These are phyloP conservation scores for Raphicerus campestris DNA, from an alignment of 2,113 vertebrate genomes.

Conservation along the genomic window DNA sequence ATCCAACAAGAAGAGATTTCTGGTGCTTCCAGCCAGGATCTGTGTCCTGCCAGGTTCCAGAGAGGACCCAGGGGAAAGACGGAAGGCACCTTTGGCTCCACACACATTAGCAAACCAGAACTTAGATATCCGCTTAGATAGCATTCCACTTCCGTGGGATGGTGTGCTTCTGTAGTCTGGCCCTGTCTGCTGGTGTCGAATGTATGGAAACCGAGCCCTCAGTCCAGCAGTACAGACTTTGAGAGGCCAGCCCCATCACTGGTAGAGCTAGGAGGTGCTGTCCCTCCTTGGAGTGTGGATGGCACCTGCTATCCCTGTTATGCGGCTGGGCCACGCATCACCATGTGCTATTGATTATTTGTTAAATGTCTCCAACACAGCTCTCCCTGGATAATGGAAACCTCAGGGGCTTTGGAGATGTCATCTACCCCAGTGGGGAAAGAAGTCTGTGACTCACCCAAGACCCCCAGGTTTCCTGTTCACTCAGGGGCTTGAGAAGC, in stretches of 20 bases:
- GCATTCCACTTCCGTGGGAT: background rate
- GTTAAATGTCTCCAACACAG: background rate
- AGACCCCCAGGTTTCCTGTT: background rate
- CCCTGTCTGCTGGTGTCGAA: rapidly evolving
- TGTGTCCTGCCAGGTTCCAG: background rate
- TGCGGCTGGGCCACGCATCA: rapidly evolving
- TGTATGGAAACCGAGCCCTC: rapidly evolving
- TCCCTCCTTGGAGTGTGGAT: too few relatives aligned
- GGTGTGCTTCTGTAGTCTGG: rapidly evolving
- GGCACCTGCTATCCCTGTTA: too few relatives aligned
- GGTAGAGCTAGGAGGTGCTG: background rate
- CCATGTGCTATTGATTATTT: background rate
- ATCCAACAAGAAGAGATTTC: background rate
- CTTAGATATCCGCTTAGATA: background rate
- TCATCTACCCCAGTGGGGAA: background rate
- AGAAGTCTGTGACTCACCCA: background rate
- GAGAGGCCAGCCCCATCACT: background rate
- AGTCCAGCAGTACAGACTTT: rapidly evolving
- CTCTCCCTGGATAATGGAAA: background rate
- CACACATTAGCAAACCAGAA: too few relatives aligned
- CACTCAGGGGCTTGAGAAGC: background rate
- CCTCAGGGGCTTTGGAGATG: background rate
- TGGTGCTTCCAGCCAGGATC: background rate
- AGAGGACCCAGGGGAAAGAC: background rate
- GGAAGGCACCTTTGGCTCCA: background rate